Percentiles rank a stretch among this genome's conserved stretches.
Conservation (phyloP, 2,797 vertebrate species). For the Anabas testudineus region DNA sequence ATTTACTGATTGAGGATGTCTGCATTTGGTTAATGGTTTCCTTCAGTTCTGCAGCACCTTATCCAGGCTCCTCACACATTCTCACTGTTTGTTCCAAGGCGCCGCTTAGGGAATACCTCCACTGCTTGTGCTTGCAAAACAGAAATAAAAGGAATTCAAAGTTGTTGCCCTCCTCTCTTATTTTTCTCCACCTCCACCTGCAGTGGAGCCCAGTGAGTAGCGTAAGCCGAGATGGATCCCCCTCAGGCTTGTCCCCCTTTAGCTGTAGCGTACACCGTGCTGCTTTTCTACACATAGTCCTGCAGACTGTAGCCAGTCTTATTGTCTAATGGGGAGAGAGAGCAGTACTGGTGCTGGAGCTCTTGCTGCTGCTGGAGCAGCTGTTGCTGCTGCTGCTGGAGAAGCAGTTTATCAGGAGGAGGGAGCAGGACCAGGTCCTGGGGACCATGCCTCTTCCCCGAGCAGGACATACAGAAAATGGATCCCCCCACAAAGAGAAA, state of each 20-base stretch:
- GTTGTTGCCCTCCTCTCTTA: constrained; percentile 67
- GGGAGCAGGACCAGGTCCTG: constrained; percentile 85
- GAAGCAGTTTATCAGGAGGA: constrained; percentile 82
- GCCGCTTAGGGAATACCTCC: constrained; percentile 81
- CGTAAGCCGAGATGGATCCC: constrained; percentile 52
- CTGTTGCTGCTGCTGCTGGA: constrained; percentile 85
- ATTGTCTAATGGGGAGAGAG: constrained; percentile 87
- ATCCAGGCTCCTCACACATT: constrained; percentile 68
- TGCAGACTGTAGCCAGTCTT: constrained; percentile 90
- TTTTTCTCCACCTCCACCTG: constrained; percentile 57
- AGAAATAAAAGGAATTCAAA: constrained; percentile 67
- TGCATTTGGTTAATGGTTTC: constrained; percentile 75
- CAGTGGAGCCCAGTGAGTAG: constrained; percentile 55
- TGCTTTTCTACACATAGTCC: constrained; percentile 85
- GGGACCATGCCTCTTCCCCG: constrained; percentile 85
- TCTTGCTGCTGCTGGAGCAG: constrained; percentile 84
- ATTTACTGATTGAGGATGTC: constrained; percentile 81
- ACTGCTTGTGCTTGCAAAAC: constrained; percentile 86
- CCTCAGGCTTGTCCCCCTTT: constrained; percentile 67
- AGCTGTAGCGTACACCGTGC: constrained; percentile 48
- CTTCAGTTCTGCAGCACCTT: constrained; percentile 73
- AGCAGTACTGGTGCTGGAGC: constrained; percentile 89
- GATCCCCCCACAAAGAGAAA: constrained; percentile 90
- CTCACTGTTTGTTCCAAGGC: constrained; percentile 73
- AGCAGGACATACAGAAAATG: constrained; percentile 93